Base-by-base conservation (phyloP, 1,140 invertebrate species). In the Fopius arisanus region DNA sequence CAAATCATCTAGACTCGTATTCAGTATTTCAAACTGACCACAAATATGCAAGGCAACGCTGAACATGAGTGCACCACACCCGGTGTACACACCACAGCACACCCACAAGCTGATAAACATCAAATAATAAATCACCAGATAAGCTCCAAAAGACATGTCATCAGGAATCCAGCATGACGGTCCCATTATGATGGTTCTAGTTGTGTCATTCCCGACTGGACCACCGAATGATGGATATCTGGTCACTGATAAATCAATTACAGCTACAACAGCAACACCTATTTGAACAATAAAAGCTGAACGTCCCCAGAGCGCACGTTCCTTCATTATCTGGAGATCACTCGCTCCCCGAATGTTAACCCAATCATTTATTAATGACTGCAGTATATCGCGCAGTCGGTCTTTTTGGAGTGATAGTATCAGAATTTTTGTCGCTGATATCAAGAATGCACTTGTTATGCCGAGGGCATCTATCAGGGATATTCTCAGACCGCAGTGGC, bases 1-100 rank as follows among this genome's bases (percentile, higher is more conserved):
- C 43, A 28, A n/a, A n/a, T 48, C 48, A 16, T 43, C 37, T 10
- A 72, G 26, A 29, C 16, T 31, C 1, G 16, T 63, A 14, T 41
- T 33, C 1, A 71, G 31, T n/a, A 63, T 40, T 33, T 72, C 62
- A 14, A 72, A 65, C n/a, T 72, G 70, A 26, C 59, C 70, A 33
- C 70, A 72, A 43, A 72, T 40, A 41, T 72, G 70, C 62, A 72
- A 29, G 0, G 26, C 40, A 9, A 43, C 29, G 1, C n/a, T 9
- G 31, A 72, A 66, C 16, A 65, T 65, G n/a, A 65, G 65, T 12
- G 65, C 23, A 51, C 65, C 70, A 43, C 41, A 2, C n/a, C n/a
- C n/a, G n/a, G n/a, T n/a, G n/a, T n/a, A n/a, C n/a, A n/a, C n/a
- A n/a, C n/a, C n/a, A n/a, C n/a, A n/a, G n/a, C n/a, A n/a, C n/a